Conservation (phyloP, 2,113 vertebrate genomes). For the Saccopteryx bilineata region DNA sequence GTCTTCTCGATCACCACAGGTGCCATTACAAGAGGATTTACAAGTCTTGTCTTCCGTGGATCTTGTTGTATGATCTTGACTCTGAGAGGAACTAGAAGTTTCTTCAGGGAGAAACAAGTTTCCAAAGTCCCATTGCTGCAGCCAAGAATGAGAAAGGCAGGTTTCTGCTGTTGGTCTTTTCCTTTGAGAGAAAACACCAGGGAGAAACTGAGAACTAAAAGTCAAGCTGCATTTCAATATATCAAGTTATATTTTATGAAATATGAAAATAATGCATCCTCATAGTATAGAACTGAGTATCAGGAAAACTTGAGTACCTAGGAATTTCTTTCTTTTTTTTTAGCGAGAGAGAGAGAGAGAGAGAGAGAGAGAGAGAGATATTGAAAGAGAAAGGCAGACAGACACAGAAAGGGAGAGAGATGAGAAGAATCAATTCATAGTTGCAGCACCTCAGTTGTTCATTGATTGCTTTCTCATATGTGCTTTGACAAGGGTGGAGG, state of each 20-base stretch:
- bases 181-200: constrained; percentile 83
- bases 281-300: background rate
- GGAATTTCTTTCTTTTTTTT: background rate
- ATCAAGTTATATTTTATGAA: background rate
- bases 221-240: background rate
- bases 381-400: too few relatives aligned
- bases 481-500: too few relatives aligned
- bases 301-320: background rate
- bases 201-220: background rate
- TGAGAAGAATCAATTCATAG: too few relatives aligned
- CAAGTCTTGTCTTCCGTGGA: constrained; percentile 88
- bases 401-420: too few relatives aligned
- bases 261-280: background rate
- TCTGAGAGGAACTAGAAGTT: constrained; percentile 78
- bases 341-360: too few relatives aligned
- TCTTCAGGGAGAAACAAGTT: constrained; percentile 82
- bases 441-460: too few relatives aligned
- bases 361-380: too few relatives aligned
- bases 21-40: constrained; percentile 87
- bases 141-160: constrained; percentile 95
- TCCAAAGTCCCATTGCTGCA: constrained; percentile 90
- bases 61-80: constrained; percentile 81
- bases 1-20: constrained; percentile 91
- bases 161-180: constrained; percentile 93
- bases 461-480: too few relatives aligned